Conservation (phyloP, 2,113 vertebrate species). For the Rhadina sibilatrix region DNA sequence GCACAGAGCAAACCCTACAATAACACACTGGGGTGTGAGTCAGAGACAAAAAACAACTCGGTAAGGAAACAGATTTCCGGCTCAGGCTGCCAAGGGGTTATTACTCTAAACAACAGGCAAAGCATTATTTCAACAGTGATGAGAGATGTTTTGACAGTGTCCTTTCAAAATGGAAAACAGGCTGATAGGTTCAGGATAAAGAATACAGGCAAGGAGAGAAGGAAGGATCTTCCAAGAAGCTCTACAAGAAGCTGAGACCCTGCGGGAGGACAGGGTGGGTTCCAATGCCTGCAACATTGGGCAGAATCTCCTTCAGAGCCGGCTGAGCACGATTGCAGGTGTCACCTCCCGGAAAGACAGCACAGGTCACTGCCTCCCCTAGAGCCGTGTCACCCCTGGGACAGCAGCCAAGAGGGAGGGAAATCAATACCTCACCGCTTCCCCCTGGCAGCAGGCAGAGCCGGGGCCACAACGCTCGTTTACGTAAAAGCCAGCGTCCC, state of each 20-base stretch:
- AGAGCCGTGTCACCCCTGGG: neutral
- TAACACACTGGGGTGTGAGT: slow-evolving; percentile 59
- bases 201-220: neutral
- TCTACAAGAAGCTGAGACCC: neutral
- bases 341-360: slow-evolving; percentile 34
- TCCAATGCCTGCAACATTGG: neutral
- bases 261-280: neutral
- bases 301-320: neutral
- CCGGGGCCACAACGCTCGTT: neutral
- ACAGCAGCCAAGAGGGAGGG: neutral
- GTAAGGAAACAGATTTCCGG: slow-evolving; percentile 66
- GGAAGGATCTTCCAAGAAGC: neutral
- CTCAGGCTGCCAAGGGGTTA: slow-evolving; percentile 61
- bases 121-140: slow-evolving; percentile 64
- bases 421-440: neutral
- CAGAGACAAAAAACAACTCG: slow-evolving; percentile 60
- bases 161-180: slow-evolving; percentile 59
- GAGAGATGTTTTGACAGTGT: slow-evolving; percentile 63
- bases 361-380: neutral
- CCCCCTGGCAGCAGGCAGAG: neutral
- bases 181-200: slow-evolving; percentile 17
- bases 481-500: neutral
- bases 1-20: slow-evolving; percentile 63
- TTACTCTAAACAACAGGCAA: slow-evolving; percentile 62
- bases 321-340: neutral